A percentile compares a stretch with the other conserved stretches of the same genome.
Evolutionary conservation across 2,797 vertebrate species (phyloP).

Genomic region (Pelobates cultripes): DNA sequence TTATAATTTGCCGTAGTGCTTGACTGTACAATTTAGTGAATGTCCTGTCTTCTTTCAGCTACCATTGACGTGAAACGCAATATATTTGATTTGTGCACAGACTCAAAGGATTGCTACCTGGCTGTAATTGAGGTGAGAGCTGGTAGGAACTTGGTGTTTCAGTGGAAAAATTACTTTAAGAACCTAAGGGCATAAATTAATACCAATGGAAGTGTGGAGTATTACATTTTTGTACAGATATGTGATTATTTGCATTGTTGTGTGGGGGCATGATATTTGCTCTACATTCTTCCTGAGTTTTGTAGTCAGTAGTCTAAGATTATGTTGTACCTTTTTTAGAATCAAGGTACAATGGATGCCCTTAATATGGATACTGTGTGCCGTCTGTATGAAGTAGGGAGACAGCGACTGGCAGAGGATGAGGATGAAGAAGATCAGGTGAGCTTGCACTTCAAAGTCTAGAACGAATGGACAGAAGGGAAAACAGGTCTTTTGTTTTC

Average conservation of each 20-base stretch:
- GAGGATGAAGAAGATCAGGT: constrained; percentile 99
- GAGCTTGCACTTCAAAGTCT: constrained; percentile 44
- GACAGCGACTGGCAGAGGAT: constrained; percentile 95
- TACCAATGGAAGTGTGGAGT: too few relatives aligned
- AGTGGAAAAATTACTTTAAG: background rate
- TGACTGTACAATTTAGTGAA: too few relatives aligned
- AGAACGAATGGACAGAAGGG: background rate
- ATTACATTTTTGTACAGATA: too few relatives aligned
- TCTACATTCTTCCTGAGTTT: too few relatives aligned
- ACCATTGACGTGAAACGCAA: constrained; percentile 98
- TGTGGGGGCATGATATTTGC: too few relatives aligned
- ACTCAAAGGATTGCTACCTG: constrained; percentile 98
- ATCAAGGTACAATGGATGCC: constrained; percentile 89
- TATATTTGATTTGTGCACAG: constrained; percentile 97
- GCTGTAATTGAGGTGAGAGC: constrained; percentile 93
- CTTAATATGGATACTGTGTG: constrained; percentile 98
- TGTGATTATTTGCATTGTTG: too few relatives aligned
- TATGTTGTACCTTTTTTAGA: constrained; percentile 70
- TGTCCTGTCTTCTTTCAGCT: constrained; percentile 71
- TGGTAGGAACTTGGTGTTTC: background rate
- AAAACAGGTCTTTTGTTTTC: background rate
- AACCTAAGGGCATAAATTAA: too few relatives aligned
- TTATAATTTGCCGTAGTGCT: too few relatives aligned
- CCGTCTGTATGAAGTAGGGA: constrained; percentile 94
- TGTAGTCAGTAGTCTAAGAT: too few relatives aligned